Conservation (phyloP, 2,888 invertebrate genomes). For the Drosophila algonquin region DNA sequence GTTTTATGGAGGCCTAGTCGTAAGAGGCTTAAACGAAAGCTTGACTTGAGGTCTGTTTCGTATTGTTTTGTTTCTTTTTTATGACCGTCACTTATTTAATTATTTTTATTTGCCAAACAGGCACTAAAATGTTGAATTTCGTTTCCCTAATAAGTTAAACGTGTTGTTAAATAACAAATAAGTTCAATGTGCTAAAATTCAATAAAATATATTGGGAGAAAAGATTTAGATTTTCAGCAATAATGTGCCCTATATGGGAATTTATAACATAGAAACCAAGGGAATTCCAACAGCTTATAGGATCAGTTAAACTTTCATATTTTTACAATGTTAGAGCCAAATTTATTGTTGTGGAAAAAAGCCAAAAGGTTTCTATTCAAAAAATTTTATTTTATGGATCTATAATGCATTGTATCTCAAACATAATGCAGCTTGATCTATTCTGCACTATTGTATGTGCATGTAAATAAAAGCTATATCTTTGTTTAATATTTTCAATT, state of each 20-base stretch:
- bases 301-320: neutral
- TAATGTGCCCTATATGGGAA: neutral
- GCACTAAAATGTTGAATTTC: conserved; percentile 45
- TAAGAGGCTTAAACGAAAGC: conserved; percentile 48
- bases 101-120: conserved; percentile 60
- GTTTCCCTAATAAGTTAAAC: conserved; percentile 13
- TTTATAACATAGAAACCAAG: no score
- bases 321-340: neutral
- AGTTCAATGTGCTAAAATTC: conserved; percentile 43
- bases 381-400: neutral
- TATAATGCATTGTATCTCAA: neutral
- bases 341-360: neutral
- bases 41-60: conserved; percentile 10
- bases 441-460: neutral
- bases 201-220: neutral
- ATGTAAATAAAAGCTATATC: no score
- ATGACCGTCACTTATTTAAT: conserved; percentile 70
- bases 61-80: conserved; percentile 36
- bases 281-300: neutral
- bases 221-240: neutral
- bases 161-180: conserved; percentile 60
- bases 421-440: neutral
- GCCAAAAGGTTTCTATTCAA: neutral
- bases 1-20: conserved; percentile 48
- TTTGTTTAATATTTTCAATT: no score